Conservation (phyloP, 2,797 vertebrate genomes). For the Melanotaenia boesemani region DNA sequence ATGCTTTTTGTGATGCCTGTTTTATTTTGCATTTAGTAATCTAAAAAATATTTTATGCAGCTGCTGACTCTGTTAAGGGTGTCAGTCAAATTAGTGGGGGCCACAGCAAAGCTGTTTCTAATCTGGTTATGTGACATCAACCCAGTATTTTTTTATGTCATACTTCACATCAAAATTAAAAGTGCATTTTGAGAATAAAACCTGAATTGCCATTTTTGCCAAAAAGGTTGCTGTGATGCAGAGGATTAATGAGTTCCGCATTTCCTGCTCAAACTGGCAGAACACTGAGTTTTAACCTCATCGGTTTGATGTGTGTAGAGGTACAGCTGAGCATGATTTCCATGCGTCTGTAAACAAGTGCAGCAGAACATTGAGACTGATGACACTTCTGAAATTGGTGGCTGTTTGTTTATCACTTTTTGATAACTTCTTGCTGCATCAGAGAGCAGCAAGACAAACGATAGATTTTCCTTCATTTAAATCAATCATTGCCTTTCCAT, state of each 20-base stretch:
- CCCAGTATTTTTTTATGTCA: conserved; percentile 3
- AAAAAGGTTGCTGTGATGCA: conserved; percentile 25
- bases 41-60: conserved; percentile 2
- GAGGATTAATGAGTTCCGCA: conserved; percentile 15
- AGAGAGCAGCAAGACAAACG: conserved; percentile 1
- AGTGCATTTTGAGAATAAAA: conserved; percentile 13
- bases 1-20: background rate
- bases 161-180: conserved; percentile 10
- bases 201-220: conserved; percentile 1
- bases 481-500: background rate
- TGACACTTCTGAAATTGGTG: conserved; percentile 22
- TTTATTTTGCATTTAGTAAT: conserved; percentile 16
- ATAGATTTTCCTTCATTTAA: background rate
- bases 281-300: conserved; percentile 15
- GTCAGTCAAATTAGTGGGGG: conserved; percentile 1
- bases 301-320: background rate
- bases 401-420: conserved; percentile 14
- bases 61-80: conserved; percentile 6
- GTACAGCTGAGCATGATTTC: background rate
- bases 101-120: conserved; percentile 1
- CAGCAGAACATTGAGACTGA: conserved; percentile 14
- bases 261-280: conserved; percentile 15
- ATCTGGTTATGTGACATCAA: conserved; percentile 1
- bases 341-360: conserved; percentile 14
- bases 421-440: conserved; percentile 7